Conservation (phyloP, 2,113 vertebrate species). For the Anolis carolinensis region DNA sequence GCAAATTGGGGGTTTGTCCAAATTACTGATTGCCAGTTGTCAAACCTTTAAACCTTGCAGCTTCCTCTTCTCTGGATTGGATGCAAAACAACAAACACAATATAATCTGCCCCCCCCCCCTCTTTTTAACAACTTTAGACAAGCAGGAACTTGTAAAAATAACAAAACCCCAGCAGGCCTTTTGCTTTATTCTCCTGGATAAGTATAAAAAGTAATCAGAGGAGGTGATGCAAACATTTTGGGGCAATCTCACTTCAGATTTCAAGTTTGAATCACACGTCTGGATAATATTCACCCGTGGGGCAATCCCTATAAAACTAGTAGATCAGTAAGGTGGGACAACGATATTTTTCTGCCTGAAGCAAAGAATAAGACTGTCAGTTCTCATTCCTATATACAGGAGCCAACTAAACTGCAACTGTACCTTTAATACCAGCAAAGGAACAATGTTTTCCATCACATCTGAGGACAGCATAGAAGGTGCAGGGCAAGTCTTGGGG, state of each 20-base stretch:
- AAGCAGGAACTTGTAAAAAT: neutral
- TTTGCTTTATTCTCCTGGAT: neutral
- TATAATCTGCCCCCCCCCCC: accelerated
- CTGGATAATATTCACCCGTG: neutral
- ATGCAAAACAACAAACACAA: conserved; percentile 6
- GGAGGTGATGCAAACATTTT: too few species aligned
- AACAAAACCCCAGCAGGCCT: neutral
- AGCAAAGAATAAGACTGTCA: neutral
- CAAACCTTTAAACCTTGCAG: neutral
- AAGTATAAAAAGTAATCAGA: neutral
- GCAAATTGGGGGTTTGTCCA: conserved; percentile 12
- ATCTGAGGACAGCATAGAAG: neutral
- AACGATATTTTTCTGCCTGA: neutral
- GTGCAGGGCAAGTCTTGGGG: neutral
- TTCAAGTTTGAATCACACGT: neutral
- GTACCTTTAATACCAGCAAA: neutral
- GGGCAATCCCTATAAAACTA: too few species aligned
- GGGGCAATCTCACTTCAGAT: neutral
- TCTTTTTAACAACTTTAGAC: neutral
- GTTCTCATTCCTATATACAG: neutral
- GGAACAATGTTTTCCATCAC: neutral
- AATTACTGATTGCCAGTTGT: neutral
- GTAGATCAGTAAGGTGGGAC: neutral
- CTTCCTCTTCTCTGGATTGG: neutral
- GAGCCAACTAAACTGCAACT: neutral